Base-by-base conservation (phyloP, 1,140 invertebrate species). In the Rhynchophorus ferrugineus region DNA sequence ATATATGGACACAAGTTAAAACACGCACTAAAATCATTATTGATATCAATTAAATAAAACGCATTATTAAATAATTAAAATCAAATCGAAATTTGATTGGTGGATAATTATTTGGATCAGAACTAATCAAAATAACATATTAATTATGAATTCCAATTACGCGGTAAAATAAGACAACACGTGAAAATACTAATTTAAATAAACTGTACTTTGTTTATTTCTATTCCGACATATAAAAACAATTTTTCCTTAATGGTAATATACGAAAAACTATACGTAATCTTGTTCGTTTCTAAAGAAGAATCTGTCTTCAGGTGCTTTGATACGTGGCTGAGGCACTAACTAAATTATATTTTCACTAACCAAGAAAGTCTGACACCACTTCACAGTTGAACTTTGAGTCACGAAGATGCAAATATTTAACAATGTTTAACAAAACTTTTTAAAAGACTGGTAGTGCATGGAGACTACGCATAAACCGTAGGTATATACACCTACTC, bases 401-500 rank as follows among this genome's bases (percentile, higher is more conserved):
- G 19, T 46, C 44, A 46, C 44, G 20, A n/a, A 36, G 24, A 33
- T 34, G 5, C 36, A 19, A 24, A 18, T 36, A 36, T 46, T 2
- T 14, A n/a, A 35, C 33, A 20, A 20, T 36, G 34, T 36, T 35
- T n/a, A 33, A 17, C 5, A 34, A 13, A 19, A 36, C 34, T n/a
- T 19, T 46, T 46, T 8, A 46, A 33, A 33, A 29, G 24, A 46
- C 34, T 17, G n/a, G 34, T 46, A 36, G 29, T 46, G 36, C 36
- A 35, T 24, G 33, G 24, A 46, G 44, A 36, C 44, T 17, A 48
- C 35, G 45, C 45, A 39, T 41, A 38, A 36, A 5, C 33, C 44
- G 44, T 21, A 47, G 34, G 33, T 47, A 47, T 47, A 48, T 48
- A 48, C 45, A 48, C 45, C 45, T 48, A 48, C 45, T 48, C 45